Conservation (phyloP, 2,888 invertebrate species). For the Napeogenes inachia region DNA sequence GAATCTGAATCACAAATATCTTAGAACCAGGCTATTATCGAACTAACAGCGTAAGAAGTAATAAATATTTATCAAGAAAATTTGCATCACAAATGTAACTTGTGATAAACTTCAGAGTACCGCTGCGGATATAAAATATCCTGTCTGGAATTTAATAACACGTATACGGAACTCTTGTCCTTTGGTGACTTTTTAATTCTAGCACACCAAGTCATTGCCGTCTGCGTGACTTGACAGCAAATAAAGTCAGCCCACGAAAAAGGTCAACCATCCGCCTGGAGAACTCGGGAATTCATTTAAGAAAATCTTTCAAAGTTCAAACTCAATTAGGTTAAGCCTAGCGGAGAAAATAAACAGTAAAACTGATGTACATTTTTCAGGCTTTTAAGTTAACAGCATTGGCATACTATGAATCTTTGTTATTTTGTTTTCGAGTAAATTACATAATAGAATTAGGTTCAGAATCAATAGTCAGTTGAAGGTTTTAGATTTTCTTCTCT, state of each 20-base stretch:
- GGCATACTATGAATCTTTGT: not conserved
- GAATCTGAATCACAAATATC: too few species aligned
- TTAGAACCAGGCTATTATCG: too few species aligned
- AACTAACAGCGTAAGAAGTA: too few species aligned
- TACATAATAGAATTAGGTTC: too few species aligned
- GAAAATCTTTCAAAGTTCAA: constrained; percentile 12
- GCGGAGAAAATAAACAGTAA: constrained; percentile 14
- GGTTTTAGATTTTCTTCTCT: too few species aligned
- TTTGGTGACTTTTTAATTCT: constrained; percentile 7
- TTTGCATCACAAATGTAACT: too few species aligned
- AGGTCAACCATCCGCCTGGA: not conserved
- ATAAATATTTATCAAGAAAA: too few species aligned
- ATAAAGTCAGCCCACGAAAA: too few species aligned
- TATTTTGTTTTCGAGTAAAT: too few species aligned
- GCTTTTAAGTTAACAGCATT: constrained; percentile 7
- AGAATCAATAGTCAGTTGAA: too few species aligned
- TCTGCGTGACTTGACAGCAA: constrained; percentile 11
- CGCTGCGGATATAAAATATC: constrained; percentile 5
- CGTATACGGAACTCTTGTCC: not conserved
- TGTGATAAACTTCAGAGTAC: not conserved
- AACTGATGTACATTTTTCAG: constrained; percentile 4
- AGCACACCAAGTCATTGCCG: not conserved
- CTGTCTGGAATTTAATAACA: constrained; percentile 21
- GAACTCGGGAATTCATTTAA: constrained; percentile 6
- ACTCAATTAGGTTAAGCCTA: constrained; percentile 16